Evolutionary conservation across 2,888 invertebrate species (phyloP).

Genomic region (Tenthredo livida): DNA sequence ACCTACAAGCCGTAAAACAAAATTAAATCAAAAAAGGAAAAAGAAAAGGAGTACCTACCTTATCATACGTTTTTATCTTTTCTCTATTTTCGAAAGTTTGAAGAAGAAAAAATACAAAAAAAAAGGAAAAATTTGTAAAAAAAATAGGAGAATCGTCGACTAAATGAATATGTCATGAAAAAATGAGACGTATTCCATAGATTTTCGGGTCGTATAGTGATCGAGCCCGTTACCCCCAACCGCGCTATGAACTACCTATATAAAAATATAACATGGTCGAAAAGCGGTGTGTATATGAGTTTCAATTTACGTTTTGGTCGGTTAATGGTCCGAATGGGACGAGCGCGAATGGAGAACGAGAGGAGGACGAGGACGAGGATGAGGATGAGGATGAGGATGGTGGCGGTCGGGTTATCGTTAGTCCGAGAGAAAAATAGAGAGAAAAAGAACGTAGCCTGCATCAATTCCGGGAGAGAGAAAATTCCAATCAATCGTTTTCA

Average conservation of each 20-base stretch:
- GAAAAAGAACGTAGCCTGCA: neutral
- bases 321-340: conserved; percentile 66
- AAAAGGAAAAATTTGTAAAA: neutral
- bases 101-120: neutral
- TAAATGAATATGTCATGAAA: neutral
- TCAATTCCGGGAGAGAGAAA: conserved; percentile 42
- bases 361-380: neutral
- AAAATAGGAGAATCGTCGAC: neutral
- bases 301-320: conserved; percentile 67
- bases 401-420: conserved; percentile 3
- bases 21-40: no score
- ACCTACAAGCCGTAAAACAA: neutral
- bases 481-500: conserved; percentile 64
- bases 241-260: neutral
- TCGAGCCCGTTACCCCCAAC: neutral
- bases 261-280: conserved; percentile 33
- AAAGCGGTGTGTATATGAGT: conserved; percentile 64
- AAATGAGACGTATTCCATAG: neutral
- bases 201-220: neutral
- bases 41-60: no score
- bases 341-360: conserved; percentile 59
- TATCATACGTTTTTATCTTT: no score
- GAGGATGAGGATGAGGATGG: neutral
- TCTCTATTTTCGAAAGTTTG: neutral
- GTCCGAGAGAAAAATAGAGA: conserved; percentile 12